Base-by-base conservation (phyloP, 2,113 vertebrate species). In the Pedetes capensis region DNA sequence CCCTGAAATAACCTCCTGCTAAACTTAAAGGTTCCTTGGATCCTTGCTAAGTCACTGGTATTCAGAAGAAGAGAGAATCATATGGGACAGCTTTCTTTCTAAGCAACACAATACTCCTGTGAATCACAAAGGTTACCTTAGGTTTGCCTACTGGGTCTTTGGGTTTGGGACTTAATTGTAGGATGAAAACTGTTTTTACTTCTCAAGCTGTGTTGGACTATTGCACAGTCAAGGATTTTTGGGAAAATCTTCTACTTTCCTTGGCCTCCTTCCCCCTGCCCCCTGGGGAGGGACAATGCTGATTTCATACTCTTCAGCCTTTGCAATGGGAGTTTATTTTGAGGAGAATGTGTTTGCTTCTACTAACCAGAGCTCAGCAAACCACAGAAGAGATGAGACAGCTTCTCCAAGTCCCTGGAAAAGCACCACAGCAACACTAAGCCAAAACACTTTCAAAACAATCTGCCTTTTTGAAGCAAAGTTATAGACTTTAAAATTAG, bases 71-170 rank as follows among this genome's bases (percentile, higher is more conserved):
- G 63, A 76, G 51, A 37, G 32, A 39, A 25, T 34, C 55, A 22
- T 39, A 8, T 4, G 27, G 25, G 16, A 20, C 1, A n/a, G 34
- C 47, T 32, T 49, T 22, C 14, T 51, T 32, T 18, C 61, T 4
- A 23, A 66, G 23, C 4, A 59, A 49, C 1, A 27, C 3, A 13
- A 0, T 14, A 11, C 2, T 2, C 9, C 25, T 32, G 7, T 6
- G 16, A 72, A 27, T 20, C 49, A 25, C 6, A 1, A 8, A 42
- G 64, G 34, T 74, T 7, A 29, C 51, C 44, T 23, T 34, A 34
- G 29, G 39, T 6, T 49, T 42, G 51, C 29, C 57, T 10, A 0
- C 1, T 27, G 27, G 7, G n/a, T 29, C 37, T 68, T 72, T 25
- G 29, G 3, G 25, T 16, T 66, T 39, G 13, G 5, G 37, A 61